A percentile compares a stretch with the other conserved stretches of the same genome.
These are phyloP conservation scores for Magallana nippona DNA, from an alignment of 2,888 invertebrate species.

Conservation along the genomic window DNA sequence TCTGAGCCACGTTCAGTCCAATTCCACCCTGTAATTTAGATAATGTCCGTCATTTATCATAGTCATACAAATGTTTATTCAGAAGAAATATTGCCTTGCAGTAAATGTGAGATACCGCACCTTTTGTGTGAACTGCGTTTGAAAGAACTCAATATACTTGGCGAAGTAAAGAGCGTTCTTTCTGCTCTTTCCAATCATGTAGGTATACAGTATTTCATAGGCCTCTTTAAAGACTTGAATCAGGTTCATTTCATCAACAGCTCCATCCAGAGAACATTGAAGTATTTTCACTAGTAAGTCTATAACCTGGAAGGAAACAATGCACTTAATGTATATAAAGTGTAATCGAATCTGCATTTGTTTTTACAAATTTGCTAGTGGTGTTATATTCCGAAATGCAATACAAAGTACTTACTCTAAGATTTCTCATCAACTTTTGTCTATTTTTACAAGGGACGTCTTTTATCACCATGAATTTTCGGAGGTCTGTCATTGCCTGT, in stretches of 20 bases:
- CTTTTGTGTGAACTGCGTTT: conserved; percentile 80
- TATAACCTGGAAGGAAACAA: conserved; percentile 72
- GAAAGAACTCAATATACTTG: conserved; percentile 80
- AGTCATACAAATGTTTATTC: no score
- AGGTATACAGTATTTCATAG: conserved; percentile 79
- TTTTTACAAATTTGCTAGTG: no score
- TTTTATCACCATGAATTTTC: conserved; percentile 76
- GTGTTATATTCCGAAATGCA: no score
- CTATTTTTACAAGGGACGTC: conserved; percentile 76
- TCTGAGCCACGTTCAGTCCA: conserved; percentile 79
- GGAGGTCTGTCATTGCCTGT: conserved; percentile 78
- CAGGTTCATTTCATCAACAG: conserved; percentile 76
- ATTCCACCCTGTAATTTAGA: conserved; percentile 76
- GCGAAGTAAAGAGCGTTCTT: conserved; percentile 80
- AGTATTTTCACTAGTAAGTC: conserved; percentile 78
- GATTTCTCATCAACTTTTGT: conserved; percentile 79
- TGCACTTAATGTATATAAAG: no score
- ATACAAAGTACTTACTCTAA: conserved; percentile 70
- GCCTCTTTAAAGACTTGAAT: conserved; percentile 79
- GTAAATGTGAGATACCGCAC: conserved; percentile 56
- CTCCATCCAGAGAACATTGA: conserved; percentile 75
- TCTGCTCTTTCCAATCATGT: conserved; percentile 80
- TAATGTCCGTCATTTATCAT: background rate
- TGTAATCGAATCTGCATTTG: no score
- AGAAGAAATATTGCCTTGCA: no score